phyloP scores from a whole-genome alignment of 1,140 invertebrate genomes.

The Aphaenogaster floridana region DNA sequence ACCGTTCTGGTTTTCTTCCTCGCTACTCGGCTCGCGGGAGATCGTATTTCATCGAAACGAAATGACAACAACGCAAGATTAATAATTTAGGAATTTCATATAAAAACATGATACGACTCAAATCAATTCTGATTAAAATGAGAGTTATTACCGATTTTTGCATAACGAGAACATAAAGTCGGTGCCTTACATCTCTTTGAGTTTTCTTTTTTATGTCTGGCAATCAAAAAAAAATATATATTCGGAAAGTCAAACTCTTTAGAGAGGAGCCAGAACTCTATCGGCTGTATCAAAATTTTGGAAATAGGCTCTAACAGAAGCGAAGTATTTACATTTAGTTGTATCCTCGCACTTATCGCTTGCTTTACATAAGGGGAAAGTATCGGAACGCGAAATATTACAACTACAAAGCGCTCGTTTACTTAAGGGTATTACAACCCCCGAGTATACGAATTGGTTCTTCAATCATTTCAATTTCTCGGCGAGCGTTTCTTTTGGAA shows the following conservation, averaged over 20 bases:
- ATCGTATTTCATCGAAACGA: slow-evolving; percentile 32
- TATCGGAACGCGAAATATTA: slow-evolving; percentile 49
- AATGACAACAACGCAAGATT: slow-evolving; percentile 26
- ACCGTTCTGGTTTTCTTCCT: slow-evolving; percentile 40
- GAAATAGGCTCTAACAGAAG: not conserved
- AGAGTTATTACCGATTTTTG: not conserved
- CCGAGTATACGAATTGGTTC: slow-evolving; percentile 48
- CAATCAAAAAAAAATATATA: not conserved
- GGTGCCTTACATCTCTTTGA: not conserved
- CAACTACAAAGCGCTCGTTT: slow-evolving; percentile 40
- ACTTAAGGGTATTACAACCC: slow-evolving; percentile 36
- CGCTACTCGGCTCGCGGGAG: not conserved
- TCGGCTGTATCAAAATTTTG: not conserved
- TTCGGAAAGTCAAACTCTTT: not conserved
- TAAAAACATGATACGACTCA: not conserved
- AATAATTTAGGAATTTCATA: slow-evolving; percentile 9
- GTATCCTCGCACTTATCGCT: not conserved
- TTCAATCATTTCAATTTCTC: slow-evolving; percentile 61
- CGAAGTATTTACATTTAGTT: slow-evolving; percentile 22
- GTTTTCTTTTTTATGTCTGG: not conserved
- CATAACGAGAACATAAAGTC: not conserved
- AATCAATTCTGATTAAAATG: not conserved
- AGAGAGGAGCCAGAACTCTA: not conserved
- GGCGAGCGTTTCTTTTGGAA: slow-evolving; percentile 19
- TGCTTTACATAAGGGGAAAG: slow-evolving; percentile 13